Percentiles rank a stretch among this genome's conserved stretches.
Evolutionary conservation across 2,888 invertebrate genomes (phyloP).

Genomic region (Hipparchia semele): DNA sequence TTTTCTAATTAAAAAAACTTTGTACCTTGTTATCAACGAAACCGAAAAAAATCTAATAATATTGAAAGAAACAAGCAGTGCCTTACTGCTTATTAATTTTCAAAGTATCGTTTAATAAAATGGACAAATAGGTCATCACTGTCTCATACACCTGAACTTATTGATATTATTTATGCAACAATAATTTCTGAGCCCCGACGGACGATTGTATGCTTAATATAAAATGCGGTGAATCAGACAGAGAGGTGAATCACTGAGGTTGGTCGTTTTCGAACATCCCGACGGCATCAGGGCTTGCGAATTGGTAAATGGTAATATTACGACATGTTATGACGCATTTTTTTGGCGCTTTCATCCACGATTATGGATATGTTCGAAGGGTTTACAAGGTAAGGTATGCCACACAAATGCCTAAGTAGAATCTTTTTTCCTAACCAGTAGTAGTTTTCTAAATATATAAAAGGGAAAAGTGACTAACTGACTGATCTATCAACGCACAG

Average conservation of each 20-base stretch:
- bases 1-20: neutral
- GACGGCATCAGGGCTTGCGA: conserved; percentile 31
- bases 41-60: neutral
- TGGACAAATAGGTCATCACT: neutral
- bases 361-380: neutral
- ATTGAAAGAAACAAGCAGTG: neutral
- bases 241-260: conserved; percentile 35
- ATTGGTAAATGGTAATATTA: conserved; percentile 24
- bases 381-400: neutral
- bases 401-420: neutral
- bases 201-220: conserved; percentile 34
- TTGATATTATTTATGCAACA: conserved; percentile 29
- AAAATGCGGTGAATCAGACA: conserved; percentile 37
- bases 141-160: conserved; percentile 9
- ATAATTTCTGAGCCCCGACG: conserved; percentile 20
- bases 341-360: neutral
- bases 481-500: too few relatives aligned
- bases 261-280: conserved; percentile 34
- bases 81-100: neutral
- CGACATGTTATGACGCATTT: conserved; percentile 15
- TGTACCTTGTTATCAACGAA: neutral
- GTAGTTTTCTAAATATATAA: too few relatives aligned
- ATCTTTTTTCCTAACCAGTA: too few relatives aligned
- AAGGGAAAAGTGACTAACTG: too few relatives aligned
- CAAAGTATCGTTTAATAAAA: too few relatives aligned